These are phyloP conservation scores for Dasysyrphus albostriatus DNA, from an alignment of 2,888 invertebrate species.

Conservation along the genomic window DNA sequence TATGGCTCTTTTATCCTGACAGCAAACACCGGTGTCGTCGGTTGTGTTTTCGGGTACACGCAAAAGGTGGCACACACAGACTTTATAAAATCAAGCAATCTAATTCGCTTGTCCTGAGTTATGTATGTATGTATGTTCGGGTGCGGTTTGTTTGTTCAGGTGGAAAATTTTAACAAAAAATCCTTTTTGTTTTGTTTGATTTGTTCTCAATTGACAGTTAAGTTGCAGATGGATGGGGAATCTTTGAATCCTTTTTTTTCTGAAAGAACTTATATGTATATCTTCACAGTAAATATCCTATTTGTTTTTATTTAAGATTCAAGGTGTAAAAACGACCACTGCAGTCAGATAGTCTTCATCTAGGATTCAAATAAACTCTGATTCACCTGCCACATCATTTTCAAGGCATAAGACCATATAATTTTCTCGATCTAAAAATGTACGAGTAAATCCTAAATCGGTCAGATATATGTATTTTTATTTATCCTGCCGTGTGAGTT, in stretches of 20 bases:
- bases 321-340: slow-evolving; percentile 54
- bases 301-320: slow-evolving; percentile 48
- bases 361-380: not conserved
- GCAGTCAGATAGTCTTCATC: slow-evolving; percentile 12
- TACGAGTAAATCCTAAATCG: slow-evolving; percentile 59
- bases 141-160: slow-evolving; percentile 67
- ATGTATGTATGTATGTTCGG: slow-evolving; percentile 49
- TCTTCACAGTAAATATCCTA: slow-evolving; percentile 9
- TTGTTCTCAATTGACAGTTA: slow-evolving; percentile 25
- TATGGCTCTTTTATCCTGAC: slow-evolving; percentile 70
- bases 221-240: slow-evolving; percentile 38
- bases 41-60: slow-evolving; percentile 38
- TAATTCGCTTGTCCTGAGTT: slow-evolving; percentile 25
- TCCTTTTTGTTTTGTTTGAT: slow-evolving; percentile 3
- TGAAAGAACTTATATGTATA: too few relatives aligned
- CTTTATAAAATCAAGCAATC: slow-evolving; percentile 48
- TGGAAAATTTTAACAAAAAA: slow-evolving; percentile 54
- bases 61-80: slow-evolving; percentile 64
- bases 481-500: slow-evolving; percentile 35
- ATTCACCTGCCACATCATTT: slow-evolving; percentile 60
- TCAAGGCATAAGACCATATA: slow-evolving; percentile 56
- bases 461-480: slow-evolving; percentile 38
- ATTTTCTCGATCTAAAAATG: slow-evolving; percentile 65
- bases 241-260: slow-evolving; percentile 53
- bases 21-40: slow-evolving; percentile 66